Conservation (phyloP, 2,113 vertebrate species). For the Pongo pygmaeus region DNA sequence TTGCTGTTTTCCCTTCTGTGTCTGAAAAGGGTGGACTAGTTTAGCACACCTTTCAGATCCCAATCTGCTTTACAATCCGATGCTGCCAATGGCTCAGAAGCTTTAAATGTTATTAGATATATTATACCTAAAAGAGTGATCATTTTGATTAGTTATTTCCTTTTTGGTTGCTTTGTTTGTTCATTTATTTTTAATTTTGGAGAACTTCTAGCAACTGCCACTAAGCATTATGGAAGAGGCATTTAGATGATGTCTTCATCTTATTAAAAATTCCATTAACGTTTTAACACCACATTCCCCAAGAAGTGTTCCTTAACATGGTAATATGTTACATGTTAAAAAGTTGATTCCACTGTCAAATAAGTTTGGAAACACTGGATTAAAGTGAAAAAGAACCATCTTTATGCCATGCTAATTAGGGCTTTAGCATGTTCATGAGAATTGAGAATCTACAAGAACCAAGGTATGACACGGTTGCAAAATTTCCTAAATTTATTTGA, state of each 20-base stretch:
- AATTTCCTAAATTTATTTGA: neutral
- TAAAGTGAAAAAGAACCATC: constrained; percentile 20
- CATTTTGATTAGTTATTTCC: neutral
- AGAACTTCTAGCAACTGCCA: neutral
- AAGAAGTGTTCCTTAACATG: constrained; percentile 37
- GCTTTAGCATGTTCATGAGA: neutral
- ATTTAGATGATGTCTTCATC: neutral
- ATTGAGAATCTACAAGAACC: neutral
- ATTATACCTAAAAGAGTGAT: neutral
- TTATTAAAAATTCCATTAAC: constrained; percentile 39
- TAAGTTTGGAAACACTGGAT: constrained; percentile 10
- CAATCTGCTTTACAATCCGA: neutral
- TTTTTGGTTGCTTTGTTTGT: neutral
- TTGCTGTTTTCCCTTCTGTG: neutral
- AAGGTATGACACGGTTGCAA: neutral
- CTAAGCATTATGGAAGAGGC: constrained; percentile 38
- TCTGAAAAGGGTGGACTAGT: neutral
- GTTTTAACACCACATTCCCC: constrained; percentile 4
- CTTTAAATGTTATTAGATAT: neutral
- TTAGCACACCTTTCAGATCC: neutral
- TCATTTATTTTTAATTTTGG: constrained; percentile 33
- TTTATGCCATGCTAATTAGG: constrained; percentile 31
- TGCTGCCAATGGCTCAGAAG: neutral
- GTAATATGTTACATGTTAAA: neutral
- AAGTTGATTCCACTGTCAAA: constrained; percentile 32